These are phyloP conservation scores for Gonioctena quinquepunctata DNA, from an alignment of 1,140 invertebrate genomes.

Conservation along the genomic window DNA sequence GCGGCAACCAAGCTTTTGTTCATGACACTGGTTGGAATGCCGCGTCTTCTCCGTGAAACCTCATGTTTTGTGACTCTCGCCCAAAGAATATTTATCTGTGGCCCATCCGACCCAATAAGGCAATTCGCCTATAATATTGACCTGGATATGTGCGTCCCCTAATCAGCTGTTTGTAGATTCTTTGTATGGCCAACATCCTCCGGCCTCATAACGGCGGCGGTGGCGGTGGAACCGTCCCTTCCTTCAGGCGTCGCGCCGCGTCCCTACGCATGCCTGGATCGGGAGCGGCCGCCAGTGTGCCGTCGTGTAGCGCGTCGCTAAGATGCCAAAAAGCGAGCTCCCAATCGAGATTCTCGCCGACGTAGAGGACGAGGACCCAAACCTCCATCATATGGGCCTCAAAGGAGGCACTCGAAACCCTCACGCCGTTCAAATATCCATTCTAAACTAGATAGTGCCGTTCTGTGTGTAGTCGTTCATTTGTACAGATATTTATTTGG, in stretches of 20 bases:
- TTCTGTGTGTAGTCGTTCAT: slow-evolving; percentile 9
- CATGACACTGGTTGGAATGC: too few relatives aligned
- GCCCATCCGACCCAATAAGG: too few relatives aligned
- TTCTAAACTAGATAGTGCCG: slow-evolving; percentile 5
- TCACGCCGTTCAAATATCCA: neutral
- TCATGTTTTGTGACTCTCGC: too few relatives aligned
- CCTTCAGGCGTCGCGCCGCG: neutral
- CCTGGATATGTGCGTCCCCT: too few relatives aligned
- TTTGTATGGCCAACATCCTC: too few relatives aligned
- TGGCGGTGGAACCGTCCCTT: neutral
- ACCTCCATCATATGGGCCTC: slow-evolving; percentile 9
- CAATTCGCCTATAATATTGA: too few relatives aligned
- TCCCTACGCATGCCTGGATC: neutral
- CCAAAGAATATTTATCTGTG: too few relatives aligned
- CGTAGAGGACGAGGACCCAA: slow-evolving; percentile 4
- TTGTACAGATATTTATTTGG: slow-evolving; percentile 14
- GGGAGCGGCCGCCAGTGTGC: slow-evolving; percentile 12
- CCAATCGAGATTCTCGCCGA: slow-evolving; percentile 6
- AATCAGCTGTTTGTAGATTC: too few relatives aligned
- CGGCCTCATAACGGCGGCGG: too few relatives aligned
- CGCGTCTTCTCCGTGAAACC: too few relatives aligned
- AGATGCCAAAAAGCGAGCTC: slow-evolving; percentile 6
- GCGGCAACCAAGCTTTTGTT: too few relatives aligned
- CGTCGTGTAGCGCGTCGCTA: slow-evolving; percentile 1
- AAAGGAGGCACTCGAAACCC: slow-evolving; percentile 6